Base-by-base conservation (phyloP, 2,113 vertebrate genomes). In the Microcebus ravelobensis region DNA sequence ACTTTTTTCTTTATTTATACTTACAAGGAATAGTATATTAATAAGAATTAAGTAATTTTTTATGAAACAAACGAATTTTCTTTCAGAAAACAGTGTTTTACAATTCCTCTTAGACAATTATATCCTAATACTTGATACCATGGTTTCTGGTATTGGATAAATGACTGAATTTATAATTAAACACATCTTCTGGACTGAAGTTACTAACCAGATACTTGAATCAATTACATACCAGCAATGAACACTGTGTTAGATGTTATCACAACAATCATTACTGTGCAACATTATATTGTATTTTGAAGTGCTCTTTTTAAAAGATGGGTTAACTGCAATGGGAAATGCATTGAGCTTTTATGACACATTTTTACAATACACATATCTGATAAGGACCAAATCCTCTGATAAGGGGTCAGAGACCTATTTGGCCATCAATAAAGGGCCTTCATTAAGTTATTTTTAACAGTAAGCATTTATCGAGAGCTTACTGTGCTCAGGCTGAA, bases 81-180 rank as follows among this genome's bases (percentile, higher is more conserved):
- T 91, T 96, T 97, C 71, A 76, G 70, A 87, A 96, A 92, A 85
- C 52, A 36, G 1, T 65, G 48, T 95, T 98, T 96, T n/a, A 93
- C 25, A 98, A 74, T 95, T 96, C 9, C 3, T 61, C 79, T 89
- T 97, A 61, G 76, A 91, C 98, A 91, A 97, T 98, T n/a, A 7
- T 76, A 83, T 94, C 97, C 97, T 97, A 85, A 42, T 90, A 82
- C 81, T 96, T 92, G 63, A 84, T 97, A 27, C 25, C n/a, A 7
- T 97, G 42, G 52, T 79, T 98, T 97, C 96, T 94, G 61, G 13
- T 89, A 71, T 71, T 61, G 70, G 84, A 63, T 95, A 96, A 96
- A 77, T 76, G 94, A 91, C 96, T 94, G 83, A 63, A 80, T 97
- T 98, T 97, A 61, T 97, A 97, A 98, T 98, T 97, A 97, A 98